phyloP scores from a whole-genome alignment of 53 echinoderm and acorn worm genomes.

The Arbacia lixula region DNA sequence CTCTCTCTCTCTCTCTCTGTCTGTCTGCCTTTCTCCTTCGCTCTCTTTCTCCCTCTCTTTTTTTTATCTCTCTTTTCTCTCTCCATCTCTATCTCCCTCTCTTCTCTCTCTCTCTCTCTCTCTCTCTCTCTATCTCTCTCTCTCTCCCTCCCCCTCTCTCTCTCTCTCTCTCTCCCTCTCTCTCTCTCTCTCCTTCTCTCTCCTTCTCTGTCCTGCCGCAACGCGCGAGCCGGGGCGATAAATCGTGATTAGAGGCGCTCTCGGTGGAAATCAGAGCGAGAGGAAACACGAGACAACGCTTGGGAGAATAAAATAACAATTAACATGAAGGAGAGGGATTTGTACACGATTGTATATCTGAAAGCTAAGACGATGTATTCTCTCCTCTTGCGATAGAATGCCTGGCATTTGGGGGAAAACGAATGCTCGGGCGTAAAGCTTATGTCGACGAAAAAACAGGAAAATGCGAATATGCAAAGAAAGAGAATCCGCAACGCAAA shows the following conservation, averaged over 20 bases:
- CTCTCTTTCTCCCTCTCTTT: background rate
- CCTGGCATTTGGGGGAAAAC: no score
- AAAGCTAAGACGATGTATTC: no score
- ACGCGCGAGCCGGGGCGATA: slow-evolving; percentile 9
- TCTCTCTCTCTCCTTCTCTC: background rate
- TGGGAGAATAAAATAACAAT: no score
- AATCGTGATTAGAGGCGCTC: slow-evolving; percentile 23
- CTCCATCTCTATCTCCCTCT: background rate
- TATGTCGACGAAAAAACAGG: no score
- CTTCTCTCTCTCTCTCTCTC: background rate
- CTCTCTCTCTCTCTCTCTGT: background rate
- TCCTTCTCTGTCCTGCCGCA: no score
- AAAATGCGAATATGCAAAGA: no score
- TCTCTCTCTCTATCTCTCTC: background rate
- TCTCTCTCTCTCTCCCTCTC: background rate
- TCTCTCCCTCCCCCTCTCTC: background rate
- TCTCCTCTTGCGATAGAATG: no score
- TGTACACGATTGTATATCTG: no score
- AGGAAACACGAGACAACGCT: no score
- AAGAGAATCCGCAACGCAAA: no score
- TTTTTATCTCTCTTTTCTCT: background rate
- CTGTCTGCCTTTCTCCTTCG: background rate
- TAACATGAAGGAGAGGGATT: no score
- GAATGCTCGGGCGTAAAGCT: no score
- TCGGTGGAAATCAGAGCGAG: slow-evolving; percentile 33